Evolutionary conservation across 2,888 invertebrate genomes (phyloP), one percentile per base, ranked within the genome.

Genomic region (Nephrotoma appendiculata): DNA sequence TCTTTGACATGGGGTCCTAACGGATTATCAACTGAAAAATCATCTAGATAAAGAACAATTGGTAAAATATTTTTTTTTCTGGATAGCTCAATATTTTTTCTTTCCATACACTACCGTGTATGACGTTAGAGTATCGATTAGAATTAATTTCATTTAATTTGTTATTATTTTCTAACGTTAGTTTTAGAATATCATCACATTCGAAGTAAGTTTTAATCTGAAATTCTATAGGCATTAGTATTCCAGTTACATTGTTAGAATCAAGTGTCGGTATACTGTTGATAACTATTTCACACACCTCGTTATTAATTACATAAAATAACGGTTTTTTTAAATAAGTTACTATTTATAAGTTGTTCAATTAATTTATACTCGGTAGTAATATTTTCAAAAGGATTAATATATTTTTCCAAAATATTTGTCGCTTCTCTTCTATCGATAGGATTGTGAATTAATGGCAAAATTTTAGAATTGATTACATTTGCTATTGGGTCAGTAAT

Each of bases 1-100:
- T 88, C 87, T 52, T 85, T 86, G 9, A 86, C 86, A 86, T 87
- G 87, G 9, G 87, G 87, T 2, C 87, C 87, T 43, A 88, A 86
- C 7, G 87, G 88, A 86, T 88, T 88, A 15, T 87, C 87, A 87
- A 88, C 86, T 9, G 87, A 71, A 87, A 88, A 88, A 15, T 88
- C 88, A 88, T 88, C 88, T 31, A 87, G 83, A 71, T 87, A 88
- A 86, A 88, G 41, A 41, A 88, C 48, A 6, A 85, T 88, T 2
- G 88, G 88, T 86, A 83, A 41, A 83, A 5, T 86, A 15, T 87
- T 12, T 86, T 88, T 86, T 88, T 88, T 6, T 52, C 71, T 86
- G 71, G n/a, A 43, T 87, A 87, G 31, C 52, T 31, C 6, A 43
- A 41, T 11, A 41, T 84, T 86, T 88, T 88, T 86, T 87, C 9